These are phyloP conservation scores for Unio pictorum DNA, from an alignment of 2,888 invertebrate species.

Conservation along the genomic window DNA sequence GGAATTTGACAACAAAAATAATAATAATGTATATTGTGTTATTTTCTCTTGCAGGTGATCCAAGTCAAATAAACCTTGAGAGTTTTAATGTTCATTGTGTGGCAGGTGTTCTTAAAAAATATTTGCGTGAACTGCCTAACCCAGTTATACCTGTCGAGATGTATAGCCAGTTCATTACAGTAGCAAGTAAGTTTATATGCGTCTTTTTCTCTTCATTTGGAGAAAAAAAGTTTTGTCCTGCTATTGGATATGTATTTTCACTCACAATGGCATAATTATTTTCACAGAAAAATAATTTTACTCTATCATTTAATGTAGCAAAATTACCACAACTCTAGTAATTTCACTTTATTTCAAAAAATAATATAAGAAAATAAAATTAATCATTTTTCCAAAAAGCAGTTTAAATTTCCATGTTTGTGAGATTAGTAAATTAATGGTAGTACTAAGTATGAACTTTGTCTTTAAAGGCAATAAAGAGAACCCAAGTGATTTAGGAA, in stretches of 20 bases:
- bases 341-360: too few species aligned
- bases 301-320: too few species aligned
- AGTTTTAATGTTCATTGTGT: slow-evolving; percentile 60
- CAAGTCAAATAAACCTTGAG: slow-evolving; percentile 56
- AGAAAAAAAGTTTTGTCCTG: too few species aligned
- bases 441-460: too few species aligned
- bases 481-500: slow-evolving; percentile 26
- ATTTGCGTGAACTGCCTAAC: slow-evolving; percentile 82
- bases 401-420: too few species aligned
- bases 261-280: neutral
- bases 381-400: too few species aligned
- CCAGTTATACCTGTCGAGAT: slow-evolving; percentile 83
- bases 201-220: too few species aligned
- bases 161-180: slow-evolving; percentile 81
- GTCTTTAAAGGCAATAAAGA: slow-evolving; percentile 3
- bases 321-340: too few species aligned
- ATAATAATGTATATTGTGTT: neutral
- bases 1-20: neutral
- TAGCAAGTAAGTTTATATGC: slow-evolving; percentile 67
- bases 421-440: too few species aligned
- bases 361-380: too few species aligned
- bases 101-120: slow-evolving; percentile 77
- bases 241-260: neutral
- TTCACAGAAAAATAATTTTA: too few species aligned
- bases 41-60: slow-evolving; percentile 42